Evolutionary conservation across 2,113 vertebrate genomes (phyloP).

Genomic region (Perca flavescens): DNA sequence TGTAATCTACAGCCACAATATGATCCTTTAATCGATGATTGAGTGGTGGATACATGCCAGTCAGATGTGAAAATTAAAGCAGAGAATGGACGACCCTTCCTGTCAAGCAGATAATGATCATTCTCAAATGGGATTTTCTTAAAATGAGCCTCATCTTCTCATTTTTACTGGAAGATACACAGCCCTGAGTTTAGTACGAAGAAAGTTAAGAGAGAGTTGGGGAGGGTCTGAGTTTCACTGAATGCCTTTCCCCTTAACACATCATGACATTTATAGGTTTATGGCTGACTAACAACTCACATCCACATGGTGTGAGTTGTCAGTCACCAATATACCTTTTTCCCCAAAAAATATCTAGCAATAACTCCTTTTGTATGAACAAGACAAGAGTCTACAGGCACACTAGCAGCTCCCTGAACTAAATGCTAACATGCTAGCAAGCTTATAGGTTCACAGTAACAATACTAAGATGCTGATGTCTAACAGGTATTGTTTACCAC

Average conservation of each 20-base stretch:
- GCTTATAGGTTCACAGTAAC: neutral
- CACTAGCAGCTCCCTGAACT: no score
- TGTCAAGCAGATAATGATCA: conserved; percentile 41
- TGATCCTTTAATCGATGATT: conserved; percentile 46
- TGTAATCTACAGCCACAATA: neutral
- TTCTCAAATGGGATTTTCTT: conserved; percentile 4
- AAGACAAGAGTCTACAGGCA: neutral
- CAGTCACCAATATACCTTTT: no score
- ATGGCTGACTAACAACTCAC: neutral
- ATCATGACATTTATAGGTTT: no score
- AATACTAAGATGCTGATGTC: no score
- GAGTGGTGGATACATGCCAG: conserved; percentile 27
- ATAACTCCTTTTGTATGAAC: neutral
- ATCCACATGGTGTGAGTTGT: neutral
- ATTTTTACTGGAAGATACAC: neutral
- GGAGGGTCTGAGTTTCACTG: neutral
- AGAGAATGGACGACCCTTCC: conserved; percentile 12
- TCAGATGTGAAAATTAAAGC: conserved; percentile 24
- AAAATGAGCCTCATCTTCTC: conserved; percentile 9
- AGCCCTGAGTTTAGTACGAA: neutral
- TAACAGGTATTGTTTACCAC: no score
- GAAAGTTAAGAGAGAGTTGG: neutral
- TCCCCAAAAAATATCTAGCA: neutral
- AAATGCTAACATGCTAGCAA: neutral
- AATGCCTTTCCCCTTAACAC: no score